Evolutionary conservation across 2,888 invertebrate species (phyloP).

Genomic region (Thymelicus lineola): DNA sequence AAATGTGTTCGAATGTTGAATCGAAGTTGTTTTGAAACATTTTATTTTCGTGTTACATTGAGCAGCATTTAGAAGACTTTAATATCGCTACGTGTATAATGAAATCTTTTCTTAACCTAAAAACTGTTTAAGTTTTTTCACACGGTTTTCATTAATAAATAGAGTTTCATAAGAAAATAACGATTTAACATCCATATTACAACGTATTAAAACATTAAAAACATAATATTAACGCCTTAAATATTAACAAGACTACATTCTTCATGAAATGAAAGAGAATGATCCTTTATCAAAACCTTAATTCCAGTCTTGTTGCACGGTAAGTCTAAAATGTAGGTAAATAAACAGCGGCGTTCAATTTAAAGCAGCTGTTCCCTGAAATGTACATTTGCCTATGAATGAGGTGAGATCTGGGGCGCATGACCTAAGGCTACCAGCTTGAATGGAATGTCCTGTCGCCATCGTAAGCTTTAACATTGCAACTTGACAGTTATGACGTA

Average conservation of each 20-base stretch:
- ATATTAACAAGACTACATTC: too few relatives aligned
- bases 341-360: not conserved
- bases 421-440: slow-evolving; percentile 7
- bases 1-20: slow-evolving; percentile 25
- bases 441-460: slow-evolving; percentile 21
- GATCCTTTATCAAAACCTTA: too few relatives aligned
- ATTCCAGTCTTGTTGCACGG: not conserved
- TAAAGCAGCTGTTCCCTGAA: not conserved
- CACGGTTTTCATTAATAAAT: too few relatives aligned
- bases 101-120: too few relatives aligned
- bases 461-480: not conserved
- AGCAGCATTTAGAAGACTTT: slow-evolving; percentile 2
- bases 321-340: not conserved
- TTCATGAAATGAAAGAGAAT: too few relatives aligned
- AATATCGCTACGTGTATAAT: not conserved
- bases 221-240: too few relatives aligned
- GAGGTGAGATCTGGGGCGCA: slow-evolving; percentile 24
- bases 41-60: slow-evolving; percentile 1
- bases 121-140: not conserved
- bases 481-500: not conserved
- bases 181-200: too few relatives aligned
- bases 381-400: slow-evolving; percentile 11
- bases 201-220: too few relatives aligned
- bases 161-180: too few relatives aligned
- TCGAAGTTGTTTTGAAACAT: slow-evolving; percentile 6